A percentile compares a stretch with the other conserved stretches of the same genome.
Evolutionary conservation across 2,797 vertebrate genomes (phyloP).

Genomic region (Remorina albescens): DNA sequence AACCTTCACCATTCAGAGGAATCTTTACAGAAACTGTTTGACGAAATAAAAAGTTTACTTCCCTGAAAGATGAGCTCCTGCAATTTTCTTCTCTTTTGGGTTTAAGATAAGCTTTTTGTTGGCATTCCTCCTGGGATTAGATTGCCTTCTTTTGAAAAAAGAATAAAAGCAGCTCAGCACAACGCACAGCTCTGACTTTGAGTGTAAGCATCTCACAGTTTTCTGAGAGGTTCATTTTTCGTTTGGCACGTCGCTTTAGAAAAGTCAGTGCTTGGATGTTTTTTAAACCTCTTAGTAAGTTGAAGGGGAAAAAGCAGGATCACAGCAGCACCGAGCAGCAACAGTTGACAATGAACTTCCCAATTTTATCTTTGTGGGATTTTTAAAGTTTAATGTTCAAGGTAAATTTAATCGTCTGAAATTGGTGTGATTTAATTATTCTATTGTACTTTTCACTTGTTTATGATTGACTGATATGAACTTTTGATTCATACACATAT

Average conservation of each 20-base stretch:
- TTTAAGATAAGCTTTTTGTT: slow-evolving; percentile 32
- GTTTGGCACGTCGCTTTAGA: slow-evolving; percentile 7
- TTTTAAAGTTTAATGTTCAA: neutral
- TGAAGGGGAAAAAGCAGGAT: slow-evolving; percentile 28
- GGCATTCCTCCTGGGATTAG: slow-evolving; percentile 44
- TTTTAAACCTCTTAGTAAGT: slow-evolving; percentile 6
- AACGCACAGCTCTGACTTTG: neutral
- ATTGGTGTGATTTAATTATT: neutral
- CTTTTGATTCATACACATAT: neutral
- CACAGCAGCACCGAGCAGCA: neutral
- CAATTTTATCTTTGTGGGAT: neutral
- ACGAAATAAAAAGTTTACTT: slow-evolving; percentile 60
- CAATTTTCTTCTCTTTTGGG: slow-evolving; percentile 38
- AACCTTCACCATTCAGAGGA: slow-evolving; percentile 47
- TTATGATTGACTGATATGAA: too few relatives aligned
- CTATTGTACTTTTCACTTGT: neutral
- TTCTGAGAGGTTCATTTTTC: slow-evolving; percentile 33
- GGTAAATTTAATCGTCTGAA: neutral
- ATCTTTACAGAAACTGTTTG: slow-evolving; percentile 37
- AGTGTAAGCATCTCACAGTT: slow-evolving; percentile 16
- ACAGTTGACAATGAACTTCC: slow-evolving; percentile 4
- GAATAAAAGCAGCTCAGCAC: slow-evolving; percentile 38
- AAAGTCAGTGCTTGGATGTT: neutral
- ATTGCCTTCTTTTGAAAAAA: slow-evolving; percentile 46
- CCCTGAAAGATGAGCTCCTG: slow-evolving; percentile 39